Conservation (phyloP, 2,113 vertebrate species). For the Aix galericulata region DNA sequence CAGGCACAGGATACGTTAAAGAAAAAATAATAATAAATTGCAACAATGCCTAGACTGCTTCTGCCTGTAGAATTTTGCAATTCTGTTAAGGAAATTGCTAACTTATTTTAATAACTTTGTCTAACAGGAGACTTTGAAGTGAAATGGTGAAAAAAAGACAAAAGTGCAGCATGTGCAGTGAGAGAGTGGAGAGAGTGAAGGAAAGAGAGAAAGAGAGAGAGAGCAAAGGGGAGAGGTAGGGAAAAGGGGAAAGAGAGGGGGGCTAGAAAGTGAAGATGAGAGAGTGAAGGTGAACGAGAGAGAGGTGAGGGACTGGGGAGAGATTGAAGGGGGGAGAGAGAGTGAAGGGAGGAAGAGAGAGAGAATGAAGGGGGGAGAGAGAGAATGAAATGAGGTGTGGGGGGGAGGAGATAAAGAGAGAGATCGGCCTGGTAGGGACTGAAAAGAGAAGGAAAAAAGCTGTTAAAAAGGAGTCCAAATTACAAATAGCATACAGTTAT, state of each 20-base stretch:
- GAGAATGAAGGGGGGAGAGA: neutral
- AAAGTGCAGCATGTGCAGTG: constrained; percentile 11
- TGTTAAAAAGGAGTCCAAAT: neutral
- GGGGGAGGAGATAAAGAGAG: neutral
- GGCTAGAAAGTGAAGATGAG: too few species aligned
- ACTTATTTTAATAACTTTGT: constrained; percentile 20
- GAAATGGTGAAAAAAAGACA: constrained; percentile 14
- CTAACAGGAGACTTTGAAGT: constrained; percentile 47
- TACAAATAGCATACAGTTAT: neutral
- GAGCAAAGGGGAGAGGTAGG: too few species aligned
- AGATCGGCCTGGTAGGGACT: neutral
- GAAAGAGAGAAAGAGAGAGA: neutral
- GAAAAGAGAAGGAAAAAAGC: neutral
- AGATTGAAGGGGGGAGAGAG: too few species aligned
- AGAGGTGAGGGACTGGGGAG: too few species aligned
- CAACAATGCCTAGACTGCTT: neutral
- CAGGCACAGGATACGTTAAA: neutral
- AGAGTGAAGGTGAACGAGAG: too few species aligned
- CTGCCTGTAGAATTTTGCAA: neutral
- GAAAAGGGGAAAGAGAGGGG: too few species aligned
- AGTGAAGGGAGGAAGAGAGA: too few species aligned
- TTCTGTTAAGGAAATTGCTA: constrained; percentile 10
- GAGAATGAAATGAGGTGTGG: too few species aligned
- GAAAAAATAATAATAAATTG: neutral
- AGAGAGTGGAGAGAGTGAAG: neutral